Conservation (phyloP, 2,797 vertebrate species). For the Xenopus petersii region DNA sequence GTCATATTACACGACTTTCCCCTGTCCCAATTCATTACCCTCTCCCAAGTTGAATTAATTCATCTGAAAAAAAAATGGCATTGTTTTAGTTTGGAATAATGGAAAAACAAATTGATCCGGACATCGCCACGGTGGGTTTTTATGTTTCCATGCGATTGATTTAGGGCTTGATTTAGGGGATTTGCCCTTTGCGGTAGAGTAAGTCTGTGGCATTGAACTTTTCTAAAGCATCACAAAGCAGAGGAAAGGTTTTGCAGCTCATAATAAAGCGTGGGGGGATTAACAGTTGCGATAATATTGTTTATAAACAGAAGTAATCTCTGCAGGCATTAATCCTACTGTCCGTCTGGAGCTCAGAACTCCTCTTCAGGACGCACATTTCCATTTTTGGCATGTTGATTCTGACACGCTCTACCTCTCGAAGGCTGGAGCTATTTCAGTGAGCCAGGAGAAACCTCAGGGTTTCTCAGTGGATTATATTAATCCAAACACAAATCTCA, state of each 20-base stretch:
- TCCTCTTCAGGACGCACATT: conserved; percentile 11
- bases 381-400: conserved; percentile 17
- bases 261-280: not conserved
- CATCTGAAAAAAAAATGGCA: conserved; percentile 20
- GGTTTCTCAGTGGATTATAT: conserved; percentile 26
- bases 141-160: not conserved
- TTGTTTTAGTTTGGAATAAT: conserved; percentile 14
- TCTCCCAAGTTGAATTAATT: conserved; percentile 37
- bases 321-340: conserved; percentile 20
- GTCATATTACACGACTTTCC: conserved; percentile 49
- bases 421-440: conserved; percentile 6
- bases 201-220: not conserved
- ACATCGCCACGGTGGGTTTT: not conserved
- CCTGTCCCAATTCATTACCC: conserved; percentile 55
- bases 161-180: conserved; percentile 17
- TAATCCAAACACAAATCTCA: conserved; percentile 19
- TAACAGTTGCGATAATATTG: conserved; percentile 12
- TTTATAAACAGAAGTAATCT: conserved; percentile 13
- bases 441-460: conserved; percentile 17
- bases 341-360: conserved; percentile 13
- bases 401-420: conserved; percentile 10
- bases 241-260: not conserved
- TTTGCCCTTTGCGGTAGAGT: conserved; percentile 5
- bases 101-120: conserved; percentile 25
- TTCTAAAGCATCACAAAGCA: not conserved